phyloP scores from a whole-genome alignment of 2,888 invertebrate genomes.

The Philopedon plagiatum region DNA sequence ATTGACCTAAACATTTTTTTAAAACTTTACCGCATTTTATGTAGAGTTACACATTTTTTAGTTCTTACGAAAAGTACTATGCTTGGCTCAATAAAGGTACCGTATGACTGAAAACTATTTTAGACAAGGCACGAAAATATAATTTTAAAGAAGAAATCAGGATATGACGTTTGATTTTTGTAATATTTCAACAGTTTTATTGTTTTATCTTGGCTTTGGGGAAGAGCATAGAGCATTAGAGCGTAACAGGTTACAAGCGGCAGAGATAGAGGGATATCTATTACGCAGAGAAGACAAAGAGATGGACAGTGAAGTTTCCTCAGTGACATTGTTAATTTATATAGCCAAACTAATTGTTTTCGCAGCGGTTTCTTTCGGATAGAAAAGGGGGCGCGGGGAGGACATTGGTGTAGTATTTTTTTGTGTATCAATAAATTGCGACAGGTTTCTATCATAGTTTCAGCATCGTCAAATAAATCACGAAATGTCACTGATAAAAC shows the following conservation, averaged over 20 bases:
- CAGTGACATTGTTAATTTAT: too few relatives aligned
- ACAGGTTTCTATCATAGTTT: too few relatives aligned
- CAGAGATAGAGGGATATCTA: not conserved
- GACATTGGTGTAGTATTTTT: too few relatives aligned
- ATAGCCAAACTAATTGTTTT: too few relatives aligned
- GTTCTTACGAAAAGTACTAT: not conserved
- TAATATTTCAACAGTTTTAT: too few relatives aligned
- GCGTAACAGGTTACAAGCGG: conserved; percentile 1
- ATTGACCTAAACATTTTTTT: not conserved
- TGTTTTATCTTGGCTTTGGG: not conserved
- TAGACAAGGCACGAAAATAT: too few relatives aligned
- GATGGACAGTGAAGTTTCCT: not conserved
- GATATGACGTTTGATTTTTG: too few relatives aligned
- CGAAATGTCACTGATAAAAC: conserved; percentile 2
- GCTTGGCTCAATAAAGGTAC: not conserved
- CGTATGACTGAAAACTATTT: not conserved
- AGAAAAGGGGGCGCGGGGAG: too few relatives aligned
- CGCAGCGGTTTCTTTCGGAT: too few relatives aligned
- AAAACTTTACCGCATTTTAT: not conserved
- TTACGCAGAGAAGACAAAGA: not conserved
- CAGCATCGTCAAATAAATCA: not conserved
- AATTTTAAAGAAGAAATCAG: too few relatives aligned
- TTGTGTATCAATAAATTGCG: too few relatives aligned
- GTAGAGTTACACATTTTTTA: not conserved
- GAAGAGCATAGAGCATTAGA: conserved; percentile 6